These are phyloP conservation scores for Diphyllodes magnificus DNA, from an alignment of 2,113 vertebrate genomes.

Conservation along the genomic window DNA sequence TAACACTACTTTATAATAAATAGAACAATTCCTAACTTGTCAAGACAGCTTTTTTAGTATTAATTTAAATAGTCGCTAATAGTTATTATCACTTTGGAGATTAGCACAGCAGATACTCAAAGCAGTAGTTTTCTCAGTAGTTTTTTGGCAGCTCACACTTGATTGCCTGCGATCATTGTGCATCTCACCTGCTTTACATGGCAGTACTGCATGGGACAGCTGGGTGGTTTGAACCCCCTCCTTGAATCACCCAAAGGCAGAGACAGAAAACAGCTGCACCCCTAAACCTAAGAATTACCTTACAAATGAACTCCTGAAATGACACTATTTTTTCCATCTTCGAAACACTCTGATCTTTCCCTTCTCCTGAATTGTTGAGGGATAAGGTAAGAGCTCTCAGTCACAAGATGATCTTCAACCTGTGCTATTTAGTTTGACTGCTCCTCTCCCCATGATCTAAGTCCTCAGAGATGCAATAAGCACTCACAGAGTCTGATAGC, in stretches of 20 bases:
- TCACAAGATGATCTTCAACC: neutral
- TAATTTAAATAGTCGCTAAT: neutral
- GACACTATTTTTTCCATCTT: neutral
- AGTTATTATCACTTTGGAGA: neutral
- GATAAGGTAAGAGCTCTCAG: neutral
- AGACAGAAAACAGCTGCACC: neutral
- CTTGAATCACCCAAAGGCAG: neutral
- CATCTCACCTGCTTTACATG: neutral
- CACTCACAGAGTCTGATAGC: neutral
- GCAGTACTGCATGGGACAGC: neutral
- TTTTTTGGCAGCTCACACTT: neutral
- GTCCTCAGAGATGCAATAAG: neutral
- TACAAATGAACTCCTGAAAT: neutral
- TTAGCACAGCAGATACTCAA: neutral
- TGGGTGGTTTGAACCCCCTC: neutral
- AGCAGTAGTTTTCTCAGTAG: neutral
- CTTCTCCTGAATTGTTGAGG: neutral
- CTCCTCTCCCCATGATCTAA: neutral
- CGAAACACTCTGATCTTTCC: neutral
- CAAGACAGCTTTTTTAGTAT: neutral
- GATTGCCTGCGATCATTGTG: neutral
- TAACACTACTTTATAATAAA: neutral
- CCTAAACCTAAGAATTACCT: neutral
- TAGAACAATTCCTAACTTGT: neutral
- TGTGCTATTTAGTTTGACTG: neutral